Evolutionary conservation across 2,888 invertebrate species (phyloP), one percentile per base, ranked within the genome.

Genomic region (Anticlea derivata): DNA sequence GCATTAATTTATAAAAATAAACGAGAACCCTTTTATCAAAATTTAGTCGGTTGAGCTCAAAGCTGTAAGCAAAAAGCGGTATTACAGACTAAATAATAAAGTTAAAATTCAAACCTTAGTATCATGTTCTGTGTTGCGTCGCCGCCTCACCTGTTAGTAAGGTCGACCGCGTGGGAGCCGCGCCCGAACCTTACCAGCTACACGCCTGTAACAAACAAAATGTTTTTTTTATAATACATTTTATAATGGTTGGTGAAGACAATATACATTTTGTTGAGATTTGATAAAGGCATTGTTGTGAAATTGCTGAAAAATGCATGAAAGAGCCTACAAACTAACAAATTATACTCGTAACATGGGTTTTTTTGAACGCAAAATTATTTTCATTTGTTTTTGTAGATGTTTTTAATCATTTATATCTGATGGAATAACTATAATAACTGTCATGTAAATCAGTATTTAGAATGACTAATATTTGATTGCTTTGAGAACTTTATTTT

Each of bases 81-180:
- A 55, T 60, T 74, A 63, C 22, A 0, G 0, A 0, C 17, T 57
- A 67, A 33, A 60, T 60, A 74, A 84, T 86, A 86, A 83, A 83
- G 79, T 78, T 74, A 11, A 79, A 74, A 79, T 79, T 83, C 89
- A 80, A 87, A 90, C 90, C 90, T 90, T 90, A 90, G 87, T 81
- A 90, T 83, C 90, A 90, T 89, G 88, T 78, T 90, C 88, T 86
- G 82, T 80, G 83, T 83, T 83, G 85, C 84, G 86, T 74, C 78
- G 80, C 80, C 87, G 86, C 90, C 89, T 89, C 89, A 89, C 89
- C 89, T 88, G 86, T 84, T 83, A 77, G 88, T 87, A 88, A 89
- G 89, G 89, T 72, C 88, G 88, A 86, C 82, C 86, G 87, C 89
- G 86, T 73, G 69, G 68, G 65, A 65, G 65, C 80, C 85, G 86